Percentiles rank a stretch among this genome's conserved stretches.
Evolutionary conservation across 1,140 invertebrate species (phyloP).

Genomic region (Calephelis nemesis): DNA sequence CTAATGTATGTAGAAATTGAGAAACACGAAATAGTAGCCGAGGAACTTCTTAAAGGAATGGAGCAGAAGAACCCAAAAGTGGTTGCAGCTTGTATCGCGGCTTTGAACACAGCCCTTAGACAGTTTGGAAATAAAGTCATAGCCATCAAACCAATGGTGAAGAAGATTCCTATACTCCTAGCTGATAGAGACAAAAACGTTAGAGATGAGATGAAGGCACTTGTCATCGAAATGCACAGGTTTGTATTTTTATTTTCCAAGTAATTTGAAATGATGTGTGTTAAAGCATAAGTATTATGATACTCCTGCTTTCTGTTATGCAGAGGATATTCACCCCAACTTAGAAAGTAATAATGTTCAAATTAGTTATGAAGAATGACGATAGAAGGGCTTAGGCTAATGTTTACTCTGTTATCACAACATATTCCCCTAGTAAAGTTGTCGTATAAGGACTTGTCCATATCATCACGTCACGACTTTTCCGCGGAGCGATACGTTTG

Average conservation of each 20-base stretch:
- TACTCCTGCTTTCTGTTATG: too few relatives aligned
- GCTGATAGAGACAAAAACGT: constrained; percentile 96
- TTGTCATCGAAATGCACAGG: constrained; percentile 95
- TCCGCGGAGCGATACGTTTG: too few relatives aligned
- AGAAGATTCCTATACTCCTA: constrained; percentile 90
- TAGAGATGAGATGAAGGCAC: constrained; percentile 92
- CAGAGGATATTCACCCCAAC: too few relatives aligned
- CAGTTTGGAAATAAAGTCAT: constrained; percentile 97
- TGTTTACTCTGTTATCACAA: too few relatives aligned
- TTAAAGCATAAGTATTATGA: too few relatives aligned
- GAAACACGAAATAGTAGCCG: constrained; percentile 93
- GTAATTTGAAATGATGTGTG: too few relatives aligned
- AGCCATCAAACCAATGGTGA: constrained; percentile 92
- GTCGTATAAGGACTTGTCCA: too few relatives aligned
- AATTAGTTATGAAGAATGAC: too few relatives aligned
- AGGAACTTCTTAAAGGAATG: constrained; percentile 95
- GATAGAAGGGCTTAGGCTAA: too few relatives aligned
- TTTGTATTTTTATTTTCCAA: constrained; percentile 42
- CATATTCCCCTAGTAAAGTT: too few relatives aligned
- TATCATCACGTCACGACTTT: too few relatives aligned
- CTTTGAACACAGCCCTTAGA: constrained; percentile 87
- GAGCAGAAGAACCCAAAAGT: constrained; percentile 98
- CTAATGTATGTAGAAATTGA: constrained; percentile 98
- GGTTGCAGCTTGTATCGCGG: constrained; percentile 89
- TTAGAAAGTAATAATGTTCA: too few relatives aligned